phyloP scores from a whole-genome alignment of 2,797 vertebrate species.

The Perodicticus potto region DNA sequence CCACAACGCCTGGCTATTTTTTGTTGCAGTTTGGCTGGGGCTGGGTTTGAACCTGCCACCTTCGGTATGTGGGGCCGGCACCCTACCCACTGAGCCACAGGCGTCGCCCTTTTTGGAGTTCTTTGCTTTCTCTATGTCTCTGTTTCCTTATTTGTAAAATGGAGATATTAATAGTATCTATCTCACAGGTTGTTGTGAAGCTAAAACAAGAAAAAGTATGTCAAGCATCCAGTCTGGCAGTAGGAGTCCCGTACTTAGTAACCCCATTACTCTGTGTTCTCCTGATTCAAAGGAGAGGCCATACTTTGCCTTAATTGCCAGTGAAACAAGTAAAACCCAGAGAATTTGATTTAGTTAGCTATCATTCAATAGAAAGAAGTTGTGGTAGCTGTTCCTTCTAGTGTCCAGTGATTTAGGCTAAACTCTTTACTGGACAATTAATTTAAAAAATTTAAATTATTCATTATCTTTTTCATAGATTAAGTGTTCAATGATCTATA shows the following conservation, averaged over 20 bases:
- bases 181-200: not conserved
- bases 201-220: slow-evolving; percentile 49
- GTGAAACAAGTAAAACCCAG: not conserved
- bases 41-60: no score
- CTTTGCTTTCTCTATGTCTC: not conserved
- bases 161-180: slow-evolving; percentile 61
- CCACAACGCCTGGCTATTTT: no score
- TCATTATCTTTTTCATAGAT: no score
- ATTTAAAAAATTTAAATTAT: no score
- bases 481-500: no score
- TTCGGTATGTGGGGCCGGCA: no score
- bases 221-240: not conserved
- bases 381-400: not conserved
- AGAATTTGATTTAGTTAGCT: not conserved
- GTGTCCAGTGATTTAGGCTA: not conserved
- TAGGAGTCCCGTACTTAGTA: not conserved
- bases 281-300: not conserved
- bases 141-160: slow-evolving; percentile 49
- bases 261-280: not conserved
- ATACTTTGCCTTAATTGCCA: not conserved
- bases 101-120: not conserved
- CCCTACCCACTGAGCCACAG: no score
- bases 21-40: no score
- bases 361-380: not conserved
- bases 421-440: not conserved